Conservation (phyloP, 1,140 invertebrate genomes). For the Chrysomallon squamiferum region DNA sequence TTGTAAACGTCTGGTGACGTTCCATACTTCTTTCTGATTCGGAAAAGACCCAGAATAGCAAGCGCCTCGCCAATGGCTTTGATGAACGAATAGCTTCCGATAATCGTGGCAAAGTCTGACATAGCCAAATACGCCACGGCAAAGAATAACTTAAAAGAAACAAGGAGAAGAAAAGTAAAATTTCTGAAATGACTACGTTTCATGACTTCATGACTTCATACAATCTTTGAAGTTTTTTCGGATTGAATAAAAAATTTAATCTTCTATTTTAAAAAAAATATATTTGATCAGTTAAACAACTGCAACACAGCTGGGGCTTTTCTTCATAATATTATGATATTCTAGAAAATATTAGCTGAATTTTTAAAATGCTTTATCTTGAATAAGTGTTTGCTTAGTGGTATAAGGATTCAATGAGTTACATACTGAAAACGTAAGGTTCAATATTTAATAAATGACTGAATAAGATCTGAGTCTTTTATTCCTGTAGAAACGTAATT, state of each 20-base stretch:
- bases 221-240: not conserved
- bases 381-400: too few relatives aligned
- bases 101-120: not conserved
- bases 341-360: too few relatives aligned
- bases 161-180: not conserved
- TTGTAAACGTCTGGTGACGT: too few relatives aligned
- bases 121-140: not conserved
- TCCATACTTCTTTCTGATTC: not conserved
- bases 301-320: too few relatives aligned
- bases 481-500: too few relatives aligned
- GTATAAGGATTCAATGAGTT: too few relatives aligned
- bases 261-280: not conserved
- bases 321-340: too few relatives aligned
- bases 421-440: too few relatives aligned
- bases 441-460: too few relatives aligned
- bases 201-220: not conserved
- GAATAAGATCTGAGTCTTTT: too few relatives aligned
- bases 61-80: not conserved
- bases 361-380: too few relatives aligned
- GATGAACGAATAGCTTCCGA: conserved; percentile 4
- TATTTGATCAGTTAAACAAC: not conserved
- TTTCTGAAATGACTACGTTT: not conserved
- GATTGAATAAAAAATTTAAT: not conserved
- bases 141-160: not conserved
- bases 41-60: not conserved